Percentiles rank a stretch among this genome's conserved stretches.
Evolutionary conservation across 1,140 invertebrate species (phyloP).

Genomic region (Papilio dardanus): DNA sequence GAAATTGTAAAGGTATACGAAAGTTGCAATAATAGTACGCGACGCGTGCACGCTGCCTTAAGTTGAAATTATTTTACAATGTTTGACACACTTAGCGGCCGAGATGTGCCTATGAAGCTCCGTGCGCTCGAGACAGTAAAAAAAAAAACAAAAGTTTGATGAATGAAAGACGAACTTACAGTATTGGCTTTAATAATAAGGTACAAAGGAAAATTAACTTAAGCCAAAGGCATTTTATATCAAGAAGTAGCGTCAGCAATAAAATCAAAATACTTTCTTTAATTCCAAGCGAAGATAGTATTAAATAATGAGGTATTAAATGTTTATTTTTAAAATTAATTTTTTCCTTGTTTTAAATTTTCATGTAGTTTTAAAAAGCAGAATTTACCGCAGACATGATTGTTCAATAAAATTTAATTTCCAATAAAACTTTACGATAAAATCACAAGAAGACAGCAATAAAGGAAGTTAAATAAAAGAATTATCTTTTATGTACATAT

Average conservation of each 20-base stretch:
- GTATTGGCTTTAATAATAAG: no score
- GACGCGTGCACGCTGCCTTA: no score
- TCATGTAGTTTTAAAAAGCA: neutral
- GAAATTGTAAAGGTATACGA: no score
- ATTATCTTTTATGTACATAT: neutral
- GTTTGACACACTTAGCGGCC: no score
- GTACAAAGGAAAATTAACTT: no score
- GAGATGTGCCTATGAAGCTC: neutral
- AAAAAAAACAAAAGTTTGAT: slow-evolving; percentile 7
- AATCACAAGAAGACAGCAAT: neutral
- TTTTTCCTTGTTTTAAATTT: neutral
- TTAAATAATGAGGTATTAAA: no score
- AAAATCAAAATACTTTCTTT: no score
- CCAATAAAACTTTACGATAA: neutral
- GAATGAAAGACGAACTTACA: neutral
- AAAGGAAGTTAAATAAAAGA: neutral
- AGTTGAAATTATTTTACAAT: no score
- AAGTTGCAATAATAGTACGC: no score
- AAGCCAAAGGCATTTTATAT: no score
- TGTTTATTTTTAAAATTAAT: neutral
- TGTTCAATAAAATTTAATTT: neutral
- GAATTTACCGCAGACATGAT: neutral
- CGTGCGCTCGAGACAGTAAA: neutral
- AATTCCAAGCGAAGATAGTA: neutral
- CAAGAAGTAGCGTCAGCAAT: no score